Percentiles rank a stretch among this genome's conserved stretches.
Evolutionary conservation across 2,888 invertebrate species (phyloP).

Genomic region (Apomyelois bistriatella): DNA sequence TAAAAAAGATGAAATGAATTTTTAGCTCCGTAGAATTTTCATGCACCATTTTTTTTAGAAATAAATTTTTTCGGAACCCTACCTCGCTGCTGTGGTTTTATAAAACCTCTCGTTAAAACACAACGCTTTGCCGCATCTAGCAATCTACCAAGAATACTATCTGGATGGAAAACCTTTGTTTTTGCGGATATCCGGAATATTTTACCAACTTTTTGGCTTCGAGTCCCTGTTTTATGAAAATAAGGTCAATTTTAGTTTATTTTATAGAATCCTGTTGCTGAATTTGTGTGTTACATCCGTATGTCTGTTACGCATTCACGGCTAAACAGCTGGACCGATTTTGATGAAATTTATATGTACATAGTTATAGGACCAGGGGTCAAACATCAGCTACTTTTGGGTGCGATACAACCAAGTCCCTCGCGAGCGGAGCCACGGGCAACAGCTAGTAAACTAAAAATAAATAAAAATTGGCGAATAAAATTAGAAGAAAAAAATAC

Average conservation of each 20-base stretch:
- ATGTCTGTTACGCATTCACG: neutral
- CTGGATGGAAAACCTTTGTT: constrained; percentile 23
- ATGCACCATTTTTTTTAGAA: too few species aligned
- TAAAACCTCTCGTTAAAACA: neutral
- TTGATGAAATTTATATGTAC: too few species aligned
- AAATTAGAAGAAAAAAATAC: too few species aligned
- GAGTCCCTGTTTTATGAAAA: neutral
- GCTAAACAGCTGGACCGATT: too few species aligned
- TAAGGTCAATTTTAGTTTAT: neutral
- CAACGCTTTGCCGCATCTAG: neutral
- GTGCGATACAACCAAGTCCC: too few species aligned
- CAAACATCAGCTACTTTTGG: too few species aligned
- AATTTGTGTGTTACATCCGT: neutral
- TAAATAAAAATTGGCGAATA: neutral
- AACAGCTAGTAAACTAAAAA: neutral
- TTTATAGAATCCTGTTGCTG: neutral
- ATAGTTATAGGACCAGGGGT: neutral
- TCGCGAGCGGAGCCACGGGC: too few species aligned
- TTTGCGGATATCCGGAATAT: constrained; percentile 8
- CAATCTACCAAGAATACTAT: constrained; percentile 12
- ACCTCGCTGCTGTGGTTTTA: neutral
- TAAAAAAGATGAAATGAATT: too few species aligned
- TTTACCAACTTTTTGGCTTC: constrained; percentile 7
- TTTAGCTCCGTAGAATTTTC: too few species aligned
- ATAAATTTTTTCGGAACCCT: too few species aligned